Percentiles rank a stretch among this genome's conserved stretches.
These are phyloP conservation scores for Andrena flavipes DNA, from an alignment of 2,888 invertebrate genomes.

Conservation along the genomic window DNA sequence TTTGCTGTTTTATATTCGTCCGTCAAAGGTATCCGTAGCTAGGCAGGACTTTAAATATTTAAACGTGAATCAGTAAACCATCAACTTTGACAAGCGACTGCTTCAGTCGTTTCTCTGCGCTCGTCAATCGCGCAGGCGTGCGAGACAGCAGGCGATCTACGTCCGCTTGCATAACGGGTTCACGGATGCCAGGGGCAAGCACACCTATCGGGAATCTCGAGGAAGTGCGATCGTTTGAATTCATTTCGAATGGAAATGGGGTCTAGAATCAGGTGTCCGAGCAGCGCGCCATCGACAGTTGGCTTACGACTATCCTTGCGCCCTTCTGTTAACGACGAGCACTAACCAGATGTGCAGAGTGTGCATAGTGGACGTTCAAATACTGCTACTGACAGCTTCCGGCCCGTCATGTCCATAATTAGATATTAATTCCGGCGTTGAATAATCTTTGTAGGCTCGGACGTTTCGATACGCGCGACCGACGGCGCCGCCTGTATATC, in stretches of 20 bases:
- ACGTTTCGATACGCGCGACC: conserved; percentile 31
- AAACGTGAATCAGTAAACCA: too few species aligned
- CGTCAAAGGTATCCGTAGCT: too few species aligned
- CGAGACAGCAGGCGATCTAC: too few species aligned
- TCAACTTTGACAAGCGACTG: too few species aligned
- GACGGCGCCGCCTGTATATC: not conserved
- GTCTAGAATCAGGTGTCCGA: conserved; percentile 52
- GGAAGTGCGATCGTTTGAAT: conserved; percentile 62
- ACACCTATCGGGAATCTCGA: conserved; percentile 65
- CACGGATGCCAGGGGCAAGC: conserved; percentile 47
- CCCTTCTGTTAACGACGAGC: conserved; percentile 61
- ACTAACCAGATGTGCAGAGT: conserved; percentile 10
- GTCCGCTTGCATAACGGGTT: too few species aligned
- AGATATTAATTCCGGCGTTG: conserved; percentile 57
- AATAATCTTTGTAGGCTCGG: conserved; percentile 47
- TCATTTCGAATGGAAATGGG: conserved; percentile 75
- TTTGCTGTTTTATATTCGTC: too few species aligned
- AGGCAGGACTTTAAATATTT: too few species aligned
- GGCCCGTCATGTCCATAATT: conserved; percentile 52
- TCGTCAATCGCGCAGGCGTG: too few species aligned
- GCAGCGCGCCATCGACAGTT: conserved; percentile 60
- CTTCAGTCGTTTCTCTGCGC: not conserved
- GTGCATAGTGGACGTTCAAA: conserved; percentile 43
- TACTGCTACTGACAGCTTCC: conserved; percentile 55
- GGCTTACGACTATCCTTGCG: conserved; percentile 55